Evolutionary conservation across 2,888 invertebrate species (phyloP), one percentile per base, ranked within the genome.

Genomic region (Cecidostiba fungosa): DNA sequence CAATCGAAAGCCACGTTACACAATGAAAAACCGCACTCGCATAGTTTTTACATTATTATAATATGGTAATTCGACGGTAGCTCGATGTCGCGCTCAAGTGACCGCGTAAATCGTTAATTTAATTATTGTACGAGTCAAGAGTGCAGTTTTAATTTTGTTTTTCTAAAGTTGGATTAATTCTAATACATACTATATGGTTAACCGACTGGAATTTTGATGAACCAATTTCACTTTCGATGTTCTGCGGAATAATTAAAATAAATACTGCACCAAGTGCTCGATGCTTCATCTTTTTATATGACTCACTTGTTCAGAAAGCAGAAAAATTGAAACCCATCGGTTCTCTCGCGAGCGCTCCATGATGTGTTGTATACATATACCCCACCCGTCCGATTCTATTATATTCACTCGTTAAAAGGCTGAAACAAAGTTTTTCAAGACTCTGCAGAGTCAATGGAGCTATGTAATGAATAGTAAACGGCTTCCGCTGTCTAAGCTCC

Each of bases 271-370:
- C 50, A 10, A 29, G 39, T 26, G 8, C 72, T 66, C 73, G 47
- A 81, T 77, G 77, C 77, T 72, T 50, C 32, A 70, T 69, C 26
- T 73, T 73, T 77, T 47, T 77, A 66, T 69, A 69, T 54, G 74
- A 74, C 82, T 85, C 85, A 82, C 73, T 82, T 85, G 85, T 70
- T 59, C 73, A 79, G 74, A 78, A 70, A 85, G 79, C 82, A 82
- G 43, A 77, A 82, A 82, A 82, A 73, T 82, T 70, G 62, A 82
- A 85, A 85, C 29, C 78, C 32, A 78, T 73, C 23, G 73, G 47
- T 47, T 70, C 50, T 70, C 50, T 5, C 50, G 23, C 6, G 54
- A 19, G 54, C 4, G 23, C n/a, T 8, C n/a, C 8, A n/a, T 59
- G 8, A n/a, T n/a, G n/a, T n/a, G n/a, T n/a, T 8, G n/a, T 43